These are phyloP conservation scores for Tachysurus fulvidraco DNA, from an alignment of 2,113 vertebrate species.

Conservation along the genomic window DNA sequence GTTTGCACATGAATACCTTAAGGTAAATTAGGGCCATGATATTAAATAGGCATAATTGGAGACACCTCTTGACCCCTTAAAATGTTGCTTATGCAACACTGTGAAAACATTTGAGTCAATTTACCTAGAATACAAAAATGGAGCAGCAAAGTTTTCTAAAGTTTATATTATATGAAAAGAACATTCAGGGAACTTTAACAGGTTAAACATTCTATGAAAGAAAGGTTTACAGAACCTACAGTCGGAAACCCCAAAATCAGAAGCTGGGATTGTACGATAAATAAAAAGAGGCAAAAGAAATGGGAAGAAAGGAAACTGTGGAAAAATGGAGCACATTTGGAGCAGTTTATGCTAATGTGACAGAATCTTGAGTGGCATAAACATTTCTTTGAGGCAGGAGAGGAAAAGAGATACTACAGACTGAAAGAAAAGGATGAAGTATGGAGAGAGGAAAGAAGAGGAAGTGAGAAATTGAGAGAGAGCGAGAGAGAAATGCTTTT, in stretches of 20 bases:
- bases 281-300: not conserved
- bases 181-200: not conserved
- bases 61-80: not conserved
- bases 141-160: not conserved
- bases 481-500: not conserved
- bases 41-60: not conserved
- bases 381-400: slow-evolving; percentile 22
- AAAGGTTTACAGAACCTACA: not conserved
- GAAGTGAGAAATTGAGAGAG: not conserved
- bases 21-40: not conserved
- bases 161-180: not conserved
- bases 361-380: slow-evolving; percentile 26
- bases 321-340: slow-evolving; percentile 20
- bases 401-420: slow-evolving; percentile 20
- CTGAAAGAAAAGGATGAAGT: not conserved
- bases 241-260: not conserved
- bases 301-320: not conserved
- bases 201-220: not conserved
- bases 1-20: not conserved
- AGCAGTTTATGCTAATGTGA: slow-evolving; percentile 39
- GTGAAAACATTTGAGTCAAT: not conserved
- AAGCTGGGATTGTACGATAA: not conserved
- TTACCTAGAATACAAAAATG: not conserved
- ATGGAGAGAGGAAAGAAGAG: not conserved
- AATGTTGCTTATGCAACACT: not conserved